A percentile compares a stretch with the other conserved stretches of the same genome.
These are phyloP conservation scores for Fragum sueziense DNA, from an alignment of 2,888 invertebrate genomes.

Conservation along the genomic window DNA sequence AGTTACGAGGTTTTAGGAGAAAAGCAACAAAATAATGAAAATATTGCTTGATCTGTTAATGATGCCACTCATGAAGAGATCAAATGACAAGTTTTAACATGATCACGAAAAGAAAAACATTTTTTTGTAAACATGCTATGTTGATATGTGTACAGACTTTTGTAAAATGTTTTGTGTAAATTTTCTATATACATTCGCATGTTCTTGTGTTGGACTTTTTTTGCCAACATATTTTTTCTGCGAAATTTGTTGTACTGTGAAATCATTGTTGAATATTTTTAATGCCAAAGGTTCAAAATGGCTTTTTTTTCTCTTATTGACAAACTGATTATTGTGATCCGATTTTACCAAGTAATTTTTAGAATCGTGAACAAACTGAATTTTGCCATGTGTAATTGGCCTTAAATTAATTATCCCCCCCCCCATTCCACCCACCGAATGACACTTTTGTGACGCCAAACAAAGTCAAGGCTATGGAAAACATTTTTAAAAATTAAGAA, in stretches of 20 bases:
- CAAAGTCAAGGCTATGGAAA: too few species aligned
- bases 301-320: slow-evolving; percentile 15
- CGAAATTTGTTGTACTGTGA: slow-evolving; percentile 13
- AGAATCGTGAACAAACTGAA: background rate
- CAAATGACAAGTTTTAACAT: too few species aligned
- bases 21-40: too few species aligned
- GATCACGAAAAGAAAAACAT: background rate
- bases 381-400: background rate
- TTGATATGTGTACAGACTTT: background rate
- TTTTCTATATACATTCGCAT: slow-evolving; percentile 3
- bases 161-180: background rate
- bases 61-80: too few species aligned
- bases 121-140: background rate
- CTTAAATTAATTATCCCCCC: background rate
- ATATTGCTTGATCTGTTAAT: too few species aligned
- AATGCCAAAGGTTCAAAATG: slow-evolving; percentile 19
- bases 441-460: too few species aligned
- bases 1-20: too few species aligned
- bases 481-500: too few species aligned
- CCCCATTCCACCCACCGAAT: too few species aligned
- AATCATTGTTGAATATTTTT: slow-evolving; percentile 16
- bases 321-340: slow-evolving; percentile 11
- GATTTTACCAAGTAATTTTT: slow-evolving; percentile 21
- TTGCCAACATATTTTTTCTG: slow-evolving; percentile 2
- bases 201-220: slow-evolving; percentile 2